phyloP scores from a whole-genome alignment of 2,888 invertebrate species.

The Thereva nobilitata region DNA sequence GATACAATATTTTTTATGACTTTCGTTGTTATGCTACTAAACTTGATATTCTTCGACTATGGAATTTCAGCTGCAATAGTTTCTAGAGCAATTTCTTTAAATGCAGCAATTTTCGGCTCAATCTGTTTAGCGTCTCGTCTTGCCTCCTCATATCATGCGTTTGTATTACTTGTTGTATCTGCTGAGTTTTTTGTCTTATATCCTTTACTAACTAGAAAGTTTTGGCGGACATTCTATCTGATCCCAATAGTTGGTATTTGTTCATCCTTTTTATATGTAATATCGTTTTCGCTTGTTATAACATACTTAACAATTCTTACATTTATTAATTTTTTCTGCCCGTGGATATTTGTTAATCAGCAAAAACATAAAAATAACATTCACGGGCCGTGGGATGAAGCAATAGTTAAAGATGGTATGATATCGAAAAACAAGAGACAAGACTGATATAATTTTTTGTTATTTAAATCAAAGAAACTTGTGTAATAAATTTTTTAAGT shows the following conservation, averaged over 20 bases:
- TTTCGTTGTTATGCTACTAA: slow-evolving; percentile 81
- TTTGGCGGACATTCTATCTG: slow-evolving; percentile 64
- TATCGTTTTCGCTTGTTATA: slow-evolving; percentile 64
- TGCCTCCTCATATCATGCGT: slow-evolving; percentile 82
- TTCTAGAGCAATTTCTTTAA: slow-evolving; percentile 88
- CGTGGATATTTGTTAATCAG: slow-evolving; percentile 73
- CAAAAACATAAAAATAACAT: slow-evolving; percentile 87
- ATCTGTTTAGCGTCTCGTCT: slow-evolving; percentile 93
- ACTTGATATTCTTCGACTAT: slow-evolving; percentile 92
- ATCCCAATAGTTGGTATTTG: slow-evolving; percentile 61
- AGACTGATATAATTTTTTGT: too few species aligned
- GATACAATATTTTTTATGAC: slow-evolving; percentile 96
- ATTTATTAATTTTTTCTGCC: slow-evolving; percentile 74
- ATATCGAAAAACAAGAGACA: background rate
- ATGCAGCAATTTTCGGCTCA: slow-evolving; percentile 93
- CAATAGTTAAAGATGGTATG: slow-evolving; percentile 67
- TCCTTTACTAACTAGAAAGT: slow-evolving; percentile 74
- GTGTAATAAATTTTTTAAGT: too few species aligned
- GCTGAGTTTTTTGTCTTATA: slow-evolving; percentile 87
- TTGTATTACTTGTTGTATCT: slow-evolving; percentile 85
- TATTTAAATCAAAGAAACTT: too few species aligned
- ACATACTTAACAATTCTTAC: slow-evolving; percentile 66
- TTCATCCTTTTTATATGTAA: slow-evolving; percentile 61
- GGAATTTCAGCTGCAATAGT: slow-evolving; percentile 83
- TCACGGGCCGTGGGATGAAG: slow-evolving; percentile 98